Evolutionary conservation across 35 echinoderm and acorn worm genomes (phyloP), one percentile per base, ranked within the genome.

Genomic region (Anneissia japonica): DNA sequence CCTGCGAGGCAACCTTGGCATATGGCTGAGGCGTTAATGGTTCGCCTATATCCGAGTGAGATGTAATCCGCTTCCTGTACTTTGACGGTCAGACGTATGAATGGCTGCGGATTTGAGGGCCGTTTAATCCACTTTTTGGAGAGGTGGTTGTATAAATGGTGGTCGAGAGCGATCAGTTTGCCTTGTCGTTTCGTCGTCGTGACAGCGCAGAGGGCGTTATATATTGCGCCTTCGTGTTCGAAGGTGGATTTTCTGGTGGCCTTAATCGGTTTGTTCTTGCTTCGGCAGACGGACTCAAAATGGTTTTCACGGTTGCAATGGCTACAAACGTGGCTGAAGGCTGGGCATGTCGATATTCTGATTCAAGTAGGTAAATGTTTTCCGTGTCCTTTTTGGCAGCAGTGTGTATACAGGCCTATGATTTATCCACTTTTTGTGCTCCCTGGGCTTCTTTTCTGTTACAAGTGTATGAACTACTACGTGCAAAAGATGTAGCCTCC

Each of bases 1-100:
- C 81, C 81, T 46, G n/a, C 43, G 21, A 83, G 39, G 46, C 51
- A 86, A 29, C 84, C 72, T 46, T 84, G 82, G 32, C 82, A 55
- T 33, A 55, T 84, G 35, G 14, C 74, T 10, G 46, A 21, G 12
- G 77, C 37, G 34, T 56, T 21, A 13, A 33, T 33, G 5, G 82
- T 16, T 34, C 46, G 37, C 3, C 3, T 7, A 30, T 39, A 81
- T 31, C 79, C 36, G 40, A 81, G 35, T 12, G 32, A 19, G 19
- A 3, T 40, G 37, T 81, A 81, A 37, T 81, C 79, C 4, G 38
- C 79, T 11, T 26, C 21, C 10, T 39, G 35, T 3, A 81, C 40
- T 11, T 30, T 81, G 17, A 41, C 79, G 0, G 79, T 40, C 0
- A 81, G 81, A 0, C 16, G 32, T 43, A 84, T 35, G 46, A 64